Conservation (phyloP, 2,113 vertebrate species). For the Maccullochella peelii region DNA sequence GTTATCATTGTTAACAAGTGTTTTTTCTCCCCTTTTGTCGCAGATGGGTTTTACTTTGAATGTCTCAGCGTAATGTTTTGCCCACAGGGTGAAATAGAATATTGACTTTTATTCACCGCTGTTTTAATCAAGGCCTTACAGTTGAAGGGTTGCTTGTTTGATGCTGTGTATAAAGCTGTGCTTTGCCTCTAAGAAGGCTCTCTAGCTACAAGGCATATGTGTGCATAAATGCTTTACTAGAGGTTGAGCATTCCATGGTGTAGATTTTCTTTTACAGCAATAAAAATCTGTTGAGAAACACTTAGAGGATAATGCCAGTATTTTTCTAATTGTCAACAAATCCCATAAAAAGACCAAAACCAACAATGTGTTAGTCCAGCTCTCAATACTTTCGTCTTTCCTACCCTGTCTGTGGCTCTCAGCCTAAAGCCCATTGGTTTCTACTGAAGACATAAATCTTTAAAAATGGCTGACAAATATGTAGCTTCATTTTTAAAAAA, state of each 20-base stretch:
- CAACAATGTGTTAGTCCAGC: not conserved
- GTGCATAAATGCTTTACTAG: not conserved
- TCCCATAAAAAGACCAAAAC: not conserved
- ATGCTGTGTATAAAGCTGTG: not conserved
- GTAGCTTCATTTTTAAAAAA: not conserved
- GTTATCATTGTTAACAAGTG: slow-evolving; percentile 47
- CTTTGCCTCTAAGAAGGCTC: slow-evolving; percentile 1
- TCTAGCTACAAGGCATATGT: not conserved
- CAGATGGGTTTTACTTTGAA: slow-evolving; percentile 34
- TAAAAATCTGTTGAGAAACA: not conserved
- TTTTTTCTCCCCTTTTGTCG: not conserved
- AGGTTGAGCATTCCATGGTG: not conserved
- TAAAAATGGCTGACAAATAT: not conserved
- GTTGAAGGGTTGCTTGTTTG: slow-evolving; percentile 11
- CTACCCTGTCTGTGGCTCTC: not conserved
- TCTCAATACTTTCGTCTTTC: not conserved
- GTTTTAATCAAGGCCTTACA: slow-evolving; percentile 5
- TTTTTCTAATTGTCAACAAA: not conserved
- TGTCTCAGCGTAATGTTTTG: slow-evolving; percentile 6
- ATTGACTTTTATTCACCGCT: slow-evolving; percentile 21
- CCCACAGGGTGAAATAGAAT: slow-evolving; percentile 21
- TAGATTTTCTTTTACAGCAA: not conserved
- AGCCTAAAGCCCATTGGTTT: not conserved
- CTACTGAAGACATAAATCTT: not conserved
- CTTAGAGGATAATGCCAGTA: not conserved